Evolutionary conservation across 2,797 vertebrate species (phyloP).

Genomic region (Pelochelys cantorii): DNA sequence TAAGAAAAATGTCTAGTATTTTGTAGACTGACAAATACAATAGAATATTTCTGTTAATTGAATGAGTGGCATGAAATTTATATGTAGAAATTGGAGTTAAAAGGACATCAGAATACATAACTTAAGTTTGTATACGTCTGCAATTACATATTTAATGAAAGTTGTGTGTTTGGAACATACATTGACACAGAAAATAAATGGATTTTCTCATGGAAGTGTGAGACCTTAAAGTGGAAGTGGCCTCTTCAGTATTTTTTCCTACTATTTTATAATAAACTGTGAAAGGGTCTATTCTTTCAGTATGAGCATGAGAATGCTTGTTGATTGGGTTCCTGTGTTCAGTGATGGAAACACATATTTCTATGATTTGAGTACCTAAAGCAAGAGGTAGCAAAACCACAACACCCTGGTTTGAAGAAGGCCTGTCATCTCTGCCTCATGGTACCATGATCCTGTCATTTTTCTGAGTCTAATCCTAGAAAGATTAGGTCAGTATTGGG

Average conservation of each 20-base stretch:
- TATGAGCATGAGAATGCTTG: neutral
- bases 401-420: neutral
- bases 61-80: neutral
- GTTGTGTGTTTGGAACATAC: neutral
- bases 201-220: neutral
- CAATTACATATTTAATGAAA: neutral
- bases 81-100: neutral
- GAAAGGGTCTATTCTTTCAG: neutral
- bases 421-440: neutral
- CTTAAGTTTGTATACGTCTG: neutral
- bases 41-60: neutral
- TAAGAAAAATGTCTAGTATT: neutral
- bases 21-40: neutral
- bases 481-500: neutral
- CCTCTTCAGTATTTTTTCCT: neutral
- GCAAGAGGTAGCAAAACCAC: neutral
- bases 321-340: neutral
- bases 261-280: neutral
- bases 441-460: neutral
- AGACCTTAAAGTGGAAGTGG: neutral
- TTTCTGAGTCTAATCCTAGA: neutral
- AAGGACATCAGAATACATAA: neutral
- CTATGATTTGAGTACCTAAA: neutral
- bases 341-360: neutral
- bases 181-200: neutral